phyloP scores from a whole-genome alignment of 1,140 invertebrate species.

The Campodea augens region DNA sequence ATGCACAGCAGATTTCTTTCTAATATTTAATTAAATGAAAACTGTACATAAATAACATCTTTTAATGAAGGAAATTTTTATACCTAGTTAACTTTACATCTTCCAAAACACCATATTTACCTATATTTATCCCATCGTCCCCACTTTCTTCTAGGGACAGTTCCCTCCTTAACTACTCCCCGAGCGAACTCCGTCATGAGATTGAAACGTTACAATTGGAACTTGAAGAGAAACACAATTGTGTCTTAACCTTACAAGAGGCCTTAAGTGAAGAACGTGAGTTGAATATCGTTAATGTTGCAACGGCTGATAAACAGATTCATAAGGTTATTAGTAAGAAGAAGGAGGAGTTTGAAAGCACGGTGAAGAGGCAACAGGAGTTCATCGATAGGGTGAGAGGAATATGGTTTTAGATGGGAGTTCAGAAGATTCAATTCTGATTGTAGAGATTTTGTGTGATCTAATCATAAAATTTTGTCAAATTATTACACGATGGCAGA shows the following conservation, averaged over 20 bases:
- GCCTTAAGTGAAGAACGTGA: slow-evolving; percentile 24
- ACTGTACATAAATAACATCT: no score
- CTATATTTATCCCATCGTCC: no score
- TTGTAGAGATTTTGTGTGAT: not conserved
- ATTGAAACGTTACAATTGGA: slow-evolving; percentile 14
- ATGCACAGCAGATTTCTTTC: no score
- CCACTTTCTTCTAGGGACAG: no score
- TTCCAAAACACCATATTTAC: no score
- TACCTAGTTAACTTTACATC: no score
- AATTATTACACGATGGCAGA: not conserved
- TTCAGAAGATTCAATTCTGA: not conserved
- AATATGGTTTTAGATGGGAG: not conserved
- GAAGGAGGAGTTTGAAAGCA: slow-evolving; percentile 40
- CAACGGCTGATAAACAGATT: slow-evolving; percentile 22
- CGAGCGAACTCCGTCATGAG: no score
- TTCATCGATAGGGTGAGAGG: slow-evolving; percentile 38
- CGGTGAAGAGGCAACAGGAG: slow-evolving; percentile 40
- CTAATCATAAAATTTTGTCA: not conserved
- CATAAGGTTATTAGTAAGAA: slow-evolving; percentile 28
- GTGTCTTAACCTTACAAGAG: slow-evolving; percentile 23
- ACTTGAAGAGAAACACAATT: slow-evolving; percentile 26
- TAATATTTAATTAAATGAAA: no score
- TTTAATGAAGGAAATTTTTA: no score
- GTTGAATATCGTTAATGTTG: slow-evolving; percentile 22
- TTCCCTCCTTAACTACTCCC: no score